phyloP scores from a whole-genome alignment of 2,113 vertebrate genomes.

The Proterorhinus semilunaris region DNA sequence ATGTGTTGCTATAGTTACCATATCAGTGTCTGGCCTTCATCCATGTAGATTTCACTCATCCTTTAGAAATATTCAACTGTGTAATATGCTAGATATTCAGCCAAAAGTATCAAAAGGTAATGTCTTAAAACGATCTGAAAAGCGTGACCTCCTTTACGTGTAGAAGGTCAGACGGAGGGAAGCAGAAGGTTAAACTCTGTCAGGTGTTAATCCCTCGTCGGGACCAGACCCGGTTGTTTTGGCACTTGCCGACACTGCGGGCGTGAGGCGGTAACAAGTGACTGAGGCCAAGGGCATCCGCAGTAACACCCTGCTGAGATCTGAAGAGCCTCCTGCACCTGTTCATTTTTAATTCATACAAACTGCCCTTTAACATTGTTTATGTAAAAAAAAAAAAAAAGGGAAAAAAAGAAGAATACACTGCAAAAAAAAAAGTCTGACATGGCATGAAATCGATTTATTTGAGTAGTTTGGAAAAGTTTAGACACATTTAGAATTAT shows the following conservation, averaged over 20 bases:
- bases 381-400: neutral
- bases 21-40: no score
- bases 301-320: constrained; percentile 12
- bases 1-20: no score
- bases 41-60: no score
- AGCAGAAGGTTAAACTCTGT: neutral
- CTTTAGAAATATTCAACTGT: no score
- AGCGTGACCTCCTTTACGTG: neutral
- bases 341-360: neutral
- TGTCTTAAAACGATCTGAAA: neutral
- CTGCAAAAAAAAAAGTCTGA: neutral
- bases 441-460: no score
- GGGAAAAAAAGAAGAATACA: neutral
- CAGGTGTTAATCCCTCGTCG: constrained; percentile 31
- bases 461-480: no score
- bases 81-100: no score
- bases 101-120: no score
- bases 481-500: no score
- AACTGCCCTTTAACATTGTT: neutral
- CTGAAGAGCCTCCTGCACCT: neutral
- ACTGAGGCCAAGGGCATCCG: constrained; percentile 3
- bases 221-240: constrained; percentile 23
- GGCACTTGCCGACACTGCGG: neutral
- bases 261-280: constrained; percentile 4
- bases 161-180: neutral